phyloP scores from a whole-genome alignment of 2,888 invertebrate species.

The Tinea semifulvella region DNA sequence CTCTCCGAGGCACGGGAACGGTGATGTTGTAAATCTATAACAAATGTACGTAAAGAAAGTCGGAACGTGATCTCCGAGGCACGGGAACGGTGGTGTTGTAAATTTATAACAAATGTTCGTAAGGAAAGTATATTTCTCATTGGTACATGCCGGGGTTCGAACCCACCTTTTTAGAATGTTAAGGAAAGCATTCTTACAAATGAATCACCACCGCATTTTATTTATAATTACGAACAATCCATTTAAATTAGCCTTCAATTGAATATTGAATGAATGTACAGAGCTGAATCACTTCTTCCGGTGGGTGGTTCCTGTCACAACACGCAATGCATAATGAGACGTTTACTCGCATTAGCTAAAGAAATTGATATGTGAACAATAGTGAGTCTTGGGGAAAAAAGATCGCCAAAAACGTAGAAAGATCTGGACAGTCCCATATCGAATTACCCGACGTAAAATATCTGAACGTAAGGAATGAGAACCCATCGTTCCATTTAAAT shows the following conservation, averaged over 20 bases:
- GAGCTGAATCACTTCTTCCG: constrained; percentile 63
- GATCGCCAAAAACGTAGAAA: constrained; percentile 58
- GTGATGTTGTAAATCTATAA: no score
- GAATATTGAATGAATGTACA: constrained; percentile 59
- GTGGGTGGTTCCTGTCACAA: constrained; percentile 67
- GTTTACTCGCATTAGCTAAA: constrained; percentile 68
- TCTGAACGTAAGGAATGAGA: constrained; percentile 64
- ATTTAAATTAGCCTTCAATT: constrained; percentile 63
- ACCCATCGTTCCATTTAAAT: constrained; percentile 63
- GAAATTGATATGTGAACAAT: constrained; percentile 68
- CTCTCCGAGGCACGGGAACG: no score
- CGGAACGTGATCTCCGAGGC: no score
- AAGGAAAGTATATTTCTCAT: no score
- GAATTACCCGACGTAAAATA: constrained; percentile 66
- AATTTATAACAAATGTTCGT: no score
- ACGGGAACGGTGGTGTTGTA: no score
- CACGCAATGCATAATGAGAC: constrained; percentile 66
- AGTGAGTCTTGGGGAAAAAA: constrained; percentile 54
- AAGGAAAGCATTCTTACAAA: no score
- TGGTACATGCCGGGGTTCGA: no score
- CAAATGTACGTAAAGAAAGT: no score
- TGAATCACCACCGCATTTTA: no score
- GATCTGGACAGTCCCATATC: constrained; percentile 67
- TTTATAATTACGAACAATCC: constrained; percentile 56
- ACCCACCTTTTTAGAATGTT: no score